Conservation (phyloP, 2,797 vertebrate species). For the Euthynnus affinis region DNA sequence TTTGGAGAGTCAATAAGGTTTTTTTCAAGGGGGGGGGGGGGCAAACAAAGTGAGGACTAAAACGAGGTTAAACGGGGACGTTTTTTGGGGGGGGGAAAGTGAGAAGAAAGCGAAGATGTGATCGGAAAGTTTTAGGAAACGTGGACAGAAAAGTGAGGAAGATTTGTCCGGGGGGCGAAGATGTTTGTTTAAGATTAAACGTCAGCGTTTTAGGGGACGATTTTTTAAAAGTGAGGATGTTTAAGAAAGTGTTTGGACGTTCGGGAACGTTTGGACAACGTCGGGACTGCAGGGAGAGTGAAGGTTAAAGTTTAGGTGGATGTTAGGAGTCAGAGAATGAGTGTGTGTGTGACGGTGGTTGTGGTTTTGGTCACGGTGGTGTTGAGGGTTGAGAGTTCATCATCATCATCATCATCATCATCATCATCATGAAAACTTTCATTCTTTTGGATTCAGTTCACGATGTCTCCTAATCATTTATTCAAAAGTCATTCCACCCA, state of each 20-base stretch:
- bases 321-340: neutral
- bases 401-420: constrained; percentile 47
- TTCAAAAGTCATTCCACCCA: neutral
- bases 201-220: too few species aligned
- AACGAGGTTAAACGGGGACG: neutral
- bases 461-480: constrained; percentile 19
- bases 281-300: too few species aligned
- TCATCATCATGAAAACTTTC: constrained; percentile 45
- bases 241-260: too few species aligned
- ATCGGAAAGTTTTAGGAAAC: too few species aligned
- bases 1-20: neutral
- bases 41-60: neutral
- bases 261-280: too few species aligned
- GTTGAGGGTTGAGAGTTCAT: constrained; percentile 39
- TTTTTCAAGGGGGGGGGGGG: too few species aligned
- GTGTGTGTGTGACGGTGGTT: constrained; percentile 17
- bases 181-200: too few species aligned
- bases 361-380: constrained; percentile 39
- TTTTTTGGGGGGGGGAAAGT: neutral
- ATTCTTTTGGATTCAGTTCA: constrained; percentile 27
- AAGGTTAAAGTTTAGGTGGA: neutral
- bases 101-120: neutral
- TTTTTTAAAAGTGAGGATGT: too few species aligned
- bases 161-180: too few species aligned
- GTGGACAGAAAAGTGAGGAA: neutral